phyloP scores from a whole-genome alignment of 2,797 vertebrate species.

The Chelidonichthys spinosus region DNA sequence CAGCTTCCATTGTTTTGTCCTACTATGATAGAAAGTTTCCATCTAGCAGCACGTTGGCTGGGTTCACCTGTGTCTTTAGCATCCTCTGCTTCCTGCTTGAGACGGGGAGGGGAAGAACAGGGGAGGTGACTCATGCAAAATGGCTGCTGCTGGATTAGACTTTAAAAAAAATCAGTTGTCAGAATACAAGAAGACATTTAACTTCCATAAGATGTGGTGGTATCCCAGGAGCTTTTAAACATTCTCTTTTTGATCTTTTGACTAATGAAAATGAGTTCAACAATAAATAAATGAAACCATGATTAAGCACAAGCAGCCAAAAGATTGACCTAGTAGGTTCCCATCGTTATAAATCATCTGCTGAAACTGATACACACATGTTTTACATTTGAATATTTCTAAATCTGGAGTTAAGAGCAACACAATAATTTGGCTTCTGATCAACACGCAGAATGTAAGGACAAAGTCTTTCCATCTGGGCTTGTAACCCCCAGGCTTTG shows the following conservation, averaged over 20 bases:
- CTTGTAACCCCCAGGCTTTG: conserved; percentile 58
- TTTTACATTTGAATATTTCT: conserved; percentile 15
- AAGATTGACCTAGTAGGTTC: background rate
- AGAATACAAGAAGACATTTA: background rate
- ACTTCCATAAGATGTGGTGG: conserved; percentile 1
- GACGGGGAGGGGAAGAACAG: background rate
- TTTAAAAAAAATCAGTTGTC: background rate
- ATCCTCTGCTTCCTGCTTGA: background rate
- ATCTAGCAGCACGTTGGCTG: background rate
- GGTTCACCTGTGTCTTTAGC: conserved; percentile 16
- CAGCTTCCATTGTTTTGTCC: conserved; percentile 21
- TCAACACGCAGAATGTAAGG: no score
- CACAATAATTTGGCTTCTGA: conserved; percentile 18
- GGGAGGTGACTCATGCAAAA: conserved; percentile 2
- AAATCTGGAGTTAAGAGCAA: background rate
- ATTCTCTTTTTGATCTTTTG: conserved; percentile 1
- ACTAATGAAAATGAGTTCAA: background rate
- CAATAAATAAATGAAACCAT: conserved; percentile 23
- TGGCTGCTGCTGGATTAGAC: background rate
- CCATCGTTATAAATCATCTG: background rate
- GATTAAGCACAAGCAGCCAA: conserved; percentile 12
- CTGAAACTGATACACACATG: conserved; percentile 22
- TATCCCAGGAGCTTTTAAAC: no score
- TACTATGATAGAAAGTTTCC: conserved; percentile 12
- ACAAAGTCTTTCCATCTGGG: conserved; percentile 59